A percentile compares a stretch with the other conserved stretches of the same genome.
Evolutionary conservation across 2,113 vertebrate genomes (phyloP).

Genomic region (Callipepla squamata): DNA sequence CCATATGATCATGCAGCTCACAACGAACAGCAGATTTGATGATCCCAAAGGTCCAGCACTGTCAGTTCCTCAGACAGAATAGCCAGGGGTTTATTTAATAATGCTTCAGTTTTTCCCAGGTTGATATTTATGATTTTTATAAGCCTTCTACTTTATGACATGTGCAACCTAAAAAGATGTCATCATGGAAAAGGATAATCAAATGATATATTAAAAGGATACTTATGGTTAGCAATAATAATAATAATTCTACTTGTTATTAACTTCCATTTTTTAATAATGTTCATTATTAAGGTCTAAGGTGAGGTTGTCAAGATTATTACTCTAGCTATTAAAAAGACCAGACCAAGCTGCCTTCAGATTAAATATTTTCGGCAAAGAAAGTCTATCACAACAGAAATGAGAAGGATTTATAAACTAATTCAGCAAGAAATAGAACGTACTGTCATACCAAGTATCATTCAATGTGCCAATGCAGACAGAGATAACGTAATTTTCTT

Average conservation of each 20-base stretch:
- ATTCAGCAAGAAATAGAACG: not conserved
- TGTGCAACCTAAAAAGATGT: not conserved
- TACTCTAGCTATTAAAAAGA: constrained; percentile 17
- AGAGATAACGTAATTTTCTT: not conserved
- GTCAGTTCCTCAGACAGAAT: constrained; percentile 71
- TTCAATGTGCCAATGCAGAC: not conserved
- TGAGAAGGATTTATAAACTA: not conserved
- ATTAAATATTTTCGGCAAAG: not conserved
- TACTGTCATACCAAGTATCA: not conserved
- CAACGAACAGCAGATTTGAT: constrained; percentile 66
- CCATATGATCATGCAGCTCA: constrained; percentile 68
- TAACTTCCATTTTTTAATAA: not conserved
- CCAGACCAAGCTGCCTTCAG: not conserved
- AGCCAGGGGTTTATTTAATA: not conserved
- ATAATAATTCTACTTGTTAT: not conserved
- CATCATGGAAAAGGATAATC: not conserved
- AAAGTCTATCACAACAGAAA: not conserved
- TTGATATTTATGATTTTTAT: constrained; percentile 5
- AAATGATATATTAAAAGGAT: not conserved
- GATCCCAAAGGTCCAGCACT: constrained; percentile 61
- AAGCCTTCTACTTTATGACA: not conserved
- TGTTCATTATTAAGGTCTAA: not conserved
- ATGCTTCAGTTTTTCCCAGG: not conserved
- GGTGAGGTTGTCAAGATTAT: not conserved
- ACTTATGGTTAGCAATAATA: not conserved